phyloP scores from a whole-genome alignment of 2,888 invertebrate genomes.

The Troglohyphantes excavatus region DNA sequence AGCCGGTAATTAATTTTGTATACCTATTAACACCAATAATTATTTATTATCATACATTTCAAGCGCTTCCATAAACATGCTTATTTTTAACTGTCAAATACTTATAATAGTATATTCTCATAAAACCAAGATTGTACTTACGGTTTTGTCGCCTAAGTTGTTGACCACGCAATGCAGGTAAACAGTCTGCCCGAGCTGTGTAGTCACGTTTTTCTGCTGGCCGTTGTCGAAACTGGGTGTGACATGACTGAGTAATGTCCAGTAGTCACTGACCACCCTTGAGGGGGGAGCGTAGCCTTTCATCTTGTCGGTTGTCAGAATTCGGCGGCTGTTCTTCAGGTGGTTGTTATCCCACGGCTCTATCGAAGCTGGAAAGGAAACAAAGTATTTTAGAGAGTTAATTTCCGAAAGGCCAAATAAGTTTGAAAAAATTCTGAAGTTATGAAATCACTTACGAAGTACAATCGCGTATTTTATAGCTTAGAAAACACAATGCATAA shows the following conservation, averaged over 20 bases:
- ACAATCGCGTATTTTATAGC: no score
- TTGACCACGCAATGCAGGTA: constrained; percentile 80
- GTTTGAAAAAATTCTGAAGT: no score
- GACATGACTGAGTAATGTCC: constrained; percentile 74
- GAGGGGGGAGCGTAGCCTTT: constrained; percentile 68
- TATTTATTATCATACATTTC: no score
- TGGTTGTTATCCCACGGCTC: neutral
- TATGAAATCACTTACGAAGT: no score
- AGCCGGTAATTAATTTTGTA: no score
- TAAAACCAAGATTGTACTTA: constrained; percentile 60
- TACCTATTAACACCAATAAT: no score
- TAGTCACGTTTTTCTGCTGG: constrained; percentile 79
- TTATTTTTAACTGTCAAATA: no score
- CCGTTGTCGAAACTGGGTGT: constrained; percentile 76
- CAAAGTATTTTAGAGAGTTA: no score
- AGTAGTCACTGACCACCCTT: constrained; percentile 71
- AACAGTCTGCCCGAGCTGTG: constrained; percentile 80
- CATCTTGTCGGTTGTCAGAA: constrained; percentile 62
- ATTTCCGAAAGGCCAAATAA: no score
- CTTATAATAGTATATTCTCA: no score
- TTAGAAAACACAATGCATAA: no score
- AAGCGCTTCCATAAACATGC: no score
- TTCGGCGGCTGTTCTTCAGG: constrained; percentile 16
- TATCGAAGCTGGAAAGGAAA: constrained; percentile 33
- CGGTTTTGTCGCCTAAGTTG: constrained; percentile 80